Conservation (phyloP, 2,888 invertebrate species). For the Eueremaeus valkanovi region DNA sequence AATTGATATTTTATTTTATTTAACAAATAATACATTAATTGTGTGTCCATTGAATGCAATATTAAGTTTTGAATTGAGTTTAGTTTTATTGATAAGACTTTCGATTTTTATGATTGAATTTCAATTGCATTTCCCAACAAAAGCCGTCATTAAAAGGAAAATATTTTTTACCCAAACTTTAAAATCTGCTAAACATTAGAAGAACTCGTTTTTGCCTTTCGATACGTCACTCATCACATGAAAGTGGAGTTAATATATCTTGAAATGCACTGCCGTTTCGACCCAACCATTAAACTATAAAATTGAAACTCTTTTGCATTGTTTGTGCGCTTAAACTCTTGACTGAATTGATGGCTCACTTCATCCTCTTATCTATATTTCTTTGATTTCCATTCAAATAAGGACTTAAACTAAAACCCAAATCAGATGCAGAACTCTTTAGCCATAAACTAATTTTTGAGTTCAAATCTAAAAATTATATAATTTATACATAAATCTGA, state of each 20-base stretch:
- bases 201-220: neutral
- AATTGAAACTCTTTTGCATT: neutral
- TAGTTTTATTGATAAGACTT: neutral
- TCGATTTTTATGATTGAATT: neutral
- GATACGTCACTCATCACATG: neutral
- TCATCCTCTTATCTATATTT: neutral
- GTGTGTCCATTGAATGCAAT: no score
- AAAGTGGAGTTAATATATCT: neutral
- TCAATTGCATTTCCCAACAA: neutral
- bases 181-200: neutral
- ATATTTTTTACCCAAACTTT: neutral
- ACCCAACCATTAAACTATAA: neutral
- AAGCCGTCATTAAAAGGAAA: slow-evolving; percentile 1
- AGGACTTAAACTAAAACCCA: neutral
- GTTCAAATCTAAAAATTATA: no score
- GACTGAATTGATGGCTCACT: no score
- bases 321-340: no score
- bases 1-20: neutral
- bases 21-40: no score
- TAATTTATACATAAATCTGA: no score
- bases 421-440: neutral
- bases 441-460: neutral
- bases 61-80: no score
- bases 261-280: neutral
- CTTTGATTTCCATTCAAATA: neutral